Conservation (phyloP, 2,113 vertebrate species). For the Geococcyx californianus region DNA sequence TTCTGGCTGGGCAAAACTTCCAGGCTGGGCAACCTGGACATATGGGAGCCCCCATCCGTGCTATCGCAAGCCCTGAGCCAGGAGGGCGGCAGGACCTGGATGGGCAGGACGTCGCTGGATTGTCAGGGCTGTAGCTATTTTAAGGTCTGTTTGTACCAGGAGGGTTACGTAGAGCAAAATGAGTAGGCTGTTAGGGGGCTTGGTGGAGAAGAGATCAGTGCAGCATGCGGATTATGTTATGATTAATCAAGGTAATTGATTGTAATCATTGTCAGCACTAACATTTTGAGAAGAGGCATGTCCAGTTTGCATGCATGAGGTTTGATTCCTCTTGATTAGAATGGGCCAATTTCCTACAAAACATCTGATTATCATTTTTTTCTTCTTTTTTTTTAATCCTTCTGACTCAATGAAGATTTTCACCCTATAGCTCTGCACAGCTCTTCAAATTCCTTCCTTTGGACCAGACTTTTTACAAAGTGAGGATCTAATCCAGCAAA, state of each 20-base stretch:
- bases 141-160: neutral
- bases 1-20: neutral
- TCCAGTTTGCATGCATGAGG: accelerated
- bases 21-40: constrained; percentile 39
- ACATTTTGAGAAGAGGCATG: neutral
- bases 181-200: neutral
- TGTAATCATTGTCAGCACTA: neutral
- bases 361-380: accelerated
- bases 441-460: neutral
- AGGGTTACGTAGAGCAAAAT: accelerated
- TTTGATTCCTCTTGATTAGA: neutral
- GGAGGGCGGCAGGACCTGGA: neutral
- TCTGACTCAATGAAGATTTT: neutral
- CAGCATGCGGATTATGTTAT: neutral
- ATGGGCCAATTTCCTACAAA: neutral
- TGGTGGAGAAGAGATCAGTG: neutral
- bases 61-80: neutral
- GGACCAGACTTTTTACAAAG: neutral
- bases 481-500: neutral
- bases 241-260: neutral
- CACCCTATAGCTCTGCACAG: accelerated
- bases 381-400: too few species aligned
- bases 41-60: neutral
- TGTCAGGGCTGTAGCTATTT: neutral
- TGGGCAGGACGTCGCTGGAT: neutral